These are phyloP conservation scores for Notothenia coriiceps DNA, from an alignment of 2,113 vertebrate genomes.

Conservation along the genomic window DNA sequence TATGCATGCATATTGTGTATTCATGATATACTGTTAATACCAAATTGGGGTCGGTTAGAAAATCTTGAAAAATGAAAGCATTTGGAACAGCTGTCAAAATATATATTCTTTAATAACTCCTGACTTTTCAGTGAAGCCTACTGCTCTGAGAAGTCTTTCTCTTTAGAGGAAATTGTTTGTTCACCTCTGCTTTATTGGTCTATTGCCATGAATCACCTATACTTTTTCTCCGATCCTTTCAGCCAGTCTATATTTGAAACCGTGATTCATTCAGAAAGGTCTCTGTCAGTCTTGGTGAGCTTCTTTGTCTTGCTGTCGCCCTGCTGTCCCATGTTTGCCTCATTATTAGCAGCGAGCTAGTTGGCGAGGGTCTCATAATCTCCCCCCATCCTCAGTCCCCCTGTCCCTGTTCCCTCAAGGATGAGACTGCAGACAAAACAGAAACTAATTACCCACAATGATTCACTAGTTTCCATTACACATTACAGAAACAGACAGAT, in stretches of 20 bases:
- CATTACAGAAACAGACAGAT: constrained; percentile 29
- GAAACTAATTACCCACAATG: constrained; percentile 58
- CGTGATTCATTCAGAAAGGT: constrained; percentile 35
- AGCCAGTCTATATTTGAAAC: constrained; percentile 32
- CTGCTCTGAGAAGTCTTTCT: constrained; percentile 11
- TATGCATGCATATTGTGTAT: not conserved
- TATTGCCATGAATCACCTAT: constrained; percentile 13
- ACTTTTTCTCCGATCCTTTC: constrained; percentile 5
- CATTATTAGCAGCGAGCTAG: constrained; percentile 46
- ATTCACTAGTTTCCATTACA: constrained; percentile 69
- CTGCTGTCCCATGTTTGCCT: not conserved
- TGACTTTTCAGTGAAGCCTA: not conserved
- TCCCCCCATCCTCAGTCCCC: constrained; percentile 7
- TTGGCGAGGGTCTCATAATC: constrained; percentile 28
- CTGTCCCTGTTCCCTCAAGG: constrained; percentile 35
- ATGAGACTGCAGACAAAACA: constrained; percentile 35
- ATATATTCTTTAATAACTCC: not conserved
- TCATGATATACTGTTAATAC: not conserved
- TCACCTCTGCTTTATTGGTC: constrained; percentile 1
- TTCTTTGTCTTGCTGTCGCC: constrained; percentile 40
- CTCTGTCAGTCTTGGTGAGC: constrained; percentile 10
- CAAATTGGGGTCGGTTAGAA: not conserved
- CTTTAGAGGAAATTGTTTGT: constrained; percentile 36
- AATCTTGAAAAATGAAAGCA: not conserved
- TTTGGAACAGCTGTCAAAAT: not conserved